Evolutionary conservation across 2,113 vertebrate species (phyloP), one percentile per base, ranked within the genome.

Genomic region (Trichechus manatus): DNA sequence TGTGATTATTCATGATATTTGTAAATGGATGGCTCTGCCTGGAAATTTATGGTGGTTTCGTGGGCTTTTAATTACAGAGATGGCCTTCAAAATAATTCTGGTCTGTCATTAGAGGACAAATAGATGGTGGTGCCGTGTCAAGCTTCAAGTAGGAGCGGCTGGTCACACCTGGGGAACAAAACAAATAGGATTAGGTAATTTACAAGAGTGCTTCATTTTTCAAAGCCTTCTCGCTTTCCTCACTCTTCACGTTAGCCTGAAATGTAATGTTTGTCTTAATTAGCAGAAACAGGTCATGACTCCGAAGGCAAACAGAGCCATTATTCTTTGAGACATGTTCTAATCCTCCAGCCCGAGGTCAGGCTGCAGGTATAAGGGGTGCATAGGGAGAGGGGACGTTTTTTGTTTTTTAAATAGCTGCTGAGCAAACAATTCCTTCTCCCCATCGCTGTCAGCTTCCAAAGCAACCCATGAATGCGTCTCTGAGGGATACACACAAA

Each of bases 181-280:
- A 95, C 92, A 97, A 97, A 97, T 90, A 95, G 82, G 89, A 95
- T 97, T 92, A 97, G 81, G 87, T 95, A 93, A 98, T 98, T 97
- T 98, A 83, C 78, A 96, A 95, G 93, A 98, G 97, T 95, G 96
- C 91, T 96, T 93, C 97, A 97, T 97, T 98, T 98, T 91, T 95
- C 78, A 97, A 92, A 97, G 91, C 89, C 86, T 84, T 64, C 77
- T 91, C 50, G 64, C 85, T 92, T 92, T 74, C 39, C 63, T 95
- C 63, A 74, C 31, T 92, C 87, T 95, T 92, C 82, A 59, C 77
- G 44, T 66, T 92, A 42, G 91, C 29, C 61, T 88, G 53, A 96
- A 90, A 89, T 22, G 90, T 78, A 96, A 91, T 96, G 92, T 93
- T 97, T 92, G 78, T 94, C 95, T 97, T 97, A 96, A 98, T 98